Evolutionary conservation across 2,888 invertebrate species (phyloP).

Genomic region (Drymonia ruficornis): DNA sequence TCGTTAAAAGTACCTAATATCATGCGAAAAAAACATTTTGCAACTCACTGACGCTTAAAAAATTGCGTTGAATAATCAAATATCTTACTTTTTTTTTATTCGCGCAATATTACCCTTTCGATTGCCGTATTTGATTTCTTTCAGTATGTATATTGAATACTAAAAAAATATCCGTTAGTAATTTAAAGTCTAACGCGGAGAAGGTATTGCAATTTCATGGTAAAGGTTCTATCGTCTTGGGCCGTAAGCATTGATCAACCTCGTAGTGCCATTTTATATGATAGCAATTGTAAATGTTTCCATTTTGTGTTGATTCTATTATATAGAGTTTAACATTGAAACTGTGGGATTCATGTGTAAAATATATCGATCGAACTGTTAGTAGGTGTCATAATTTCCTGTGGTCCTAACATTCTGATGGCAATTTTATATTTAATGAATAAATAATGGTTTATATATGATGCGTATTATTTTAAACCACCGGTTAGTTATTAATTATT

Average conservation of each 20-base stretch:
- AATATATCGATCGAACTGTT: conserved; percentile 60
- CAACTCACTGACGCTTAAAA: too few species aligned
- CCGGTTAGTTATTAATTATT: too few species aligned
- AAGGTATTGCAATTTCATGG: too few species aligned
- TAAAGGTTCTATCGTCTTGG: conserved; percentile 6
- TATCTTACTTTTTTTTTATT: too few species aligned
- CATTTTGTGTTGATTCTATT: conserved; percentile 76
- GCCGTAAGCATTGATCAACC: conserved; percentile 23
- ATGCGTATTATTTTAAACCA: not conserved
- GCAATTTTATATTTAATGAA: conserved; percentile 80
- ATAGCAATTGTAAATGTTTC: conserved; percentile 66
- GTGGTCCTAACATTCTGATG: conserved; percentile 67
- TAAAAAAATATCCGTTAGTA: too few species aligned
- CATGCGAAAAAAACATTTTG: too few species aligned
- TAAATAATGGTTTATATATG: conserved; percentile 67
- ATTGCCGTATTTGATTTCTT: too few species aligned
- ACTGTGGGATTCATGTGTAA: conserved; percentile 51
- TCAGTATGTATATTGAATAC: too few species aligned
- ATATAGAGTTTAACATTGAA: conserved; percentile 74
- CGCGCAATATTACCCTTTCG: too few species aligned
- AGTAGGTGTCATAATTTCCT: conserved; percentile 59
- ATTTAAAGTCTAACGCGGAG: too few species aligned
- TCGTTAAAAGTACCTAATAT: too few species aligned
- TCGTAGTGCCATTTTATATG: conserved; percentile 57
- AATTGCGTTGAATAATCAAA: too few species aligned